Evolutionary conservation across 2,797 vertebrate genomes (phyloP), one percentile per base, ranked within the genome.

Genomic region (Pyrocephalus nanus): DNA sequence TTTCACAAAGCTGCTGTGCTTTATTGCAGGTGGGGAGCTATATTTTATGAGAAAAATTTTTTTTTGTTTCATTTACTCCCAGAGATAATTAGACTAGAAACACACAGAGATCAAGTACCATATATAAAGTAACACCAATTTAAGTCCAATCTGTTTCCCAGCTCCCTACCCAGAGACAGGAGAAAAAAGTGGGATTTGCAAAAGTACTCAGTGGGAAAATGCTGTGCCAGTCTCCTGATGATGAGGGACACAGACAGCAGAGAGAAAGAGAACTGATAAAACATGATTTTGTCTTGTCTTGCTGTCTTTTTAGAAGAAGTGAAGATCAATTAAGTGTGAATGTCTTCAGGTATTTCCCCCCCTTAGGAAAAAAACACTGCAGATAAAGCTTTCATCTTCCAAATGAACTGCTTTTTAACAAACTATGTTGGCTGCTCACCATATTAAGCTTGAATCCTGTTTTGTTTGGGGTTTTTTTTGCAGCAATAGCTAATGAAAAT

Each of bases 101-200:
- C 62, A 73, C 8, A 25, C 20, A 50, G 15, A 55, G 47, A 89
- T 55, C 40, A 91, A 81, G 43, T 55, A 81, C 61, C 34, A 29
- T 5, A 18, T 23, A 81, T n/a, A 75, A 57, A 75, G 21, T 65
- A 65, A 36, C 7, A 47, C 32, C 57, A 88, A 82, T 71, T 77
- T 38, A 75, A 94, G 53, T 64, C 83, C 36, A 67, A 32, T 57
- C n/a, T 81, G 15, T n/a, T 93, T 91, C 43, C 38, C 34, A 74
- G 55, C 43, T 54, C 12, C 34, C 14, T 78, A 20, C 18, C 11
- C 19, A 81, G 55, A 65, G 29, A 75, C 2, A 47, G 27, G 11
- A 75, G 29, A 19, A 27, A 71, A 80, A 65, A 57, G 19, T 2
- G 34, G 16, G 8, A 83, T 78, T 86, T 64, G 32, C 34, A 86